Conservation (phyloP, 2,888 invertebrate species). For the Drosophila fungiperda region DNA sequence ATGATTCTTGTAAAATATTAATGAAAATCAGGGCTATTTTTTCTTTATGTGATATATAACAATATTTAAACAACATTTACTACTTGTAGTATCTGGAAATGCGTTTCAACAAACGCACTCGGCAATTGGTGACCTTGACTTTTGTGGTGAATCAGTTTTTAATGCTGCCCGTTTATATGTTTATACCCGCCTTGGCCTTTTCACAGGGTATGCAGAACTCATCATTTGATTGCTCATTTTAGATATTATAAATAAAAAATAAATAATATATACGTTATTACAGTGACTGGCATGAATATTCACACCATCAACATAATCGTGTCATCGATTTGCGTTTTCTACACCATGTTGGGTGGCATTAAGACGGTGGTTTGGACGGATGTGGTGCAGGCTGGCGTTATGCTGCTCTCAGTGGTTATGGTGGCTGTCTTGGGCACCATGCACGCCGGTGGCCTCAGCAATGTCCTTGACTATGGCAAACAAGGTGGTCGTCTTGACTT, state of each 20-base stretch:
- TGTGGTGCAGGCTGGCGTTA: slow-evolving; percentile 85
- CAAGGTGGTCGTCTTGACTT: slow-evolving; percentile 84
- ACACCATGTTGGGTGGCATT: slow-evolving; percentile 86
- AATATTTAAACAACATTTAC: background rate
- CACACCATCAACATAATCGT: slow-evolving; percentile 86
- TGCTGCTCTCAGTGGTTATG: slow-evolving; percentile 84
- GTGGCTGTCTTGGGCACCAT: slow-evolving; percentile 84
- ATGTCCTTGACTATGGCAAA: slow-evolving; percentile 82
- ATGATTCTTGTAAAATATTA: background rate
- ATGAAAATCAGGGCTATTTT: background rate
- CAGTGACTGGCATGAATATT: slow-evolving; percentile 87
- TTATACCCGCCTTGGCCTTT: slow-evolving; percentile 83
- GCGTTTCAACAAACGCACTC: slow-evolving; percentile 82
- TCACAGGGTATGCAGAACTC: slow-evolving; percentile 77
- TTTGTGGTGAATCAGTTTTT: slow-evolving; percentile 82
- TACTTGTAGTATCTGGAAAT: slow-evolving; percentile 81
- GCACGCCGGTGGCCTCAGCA: slow-evolving; percentile 84
- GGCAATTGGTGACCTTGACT: slow-evolving; percentile 80
- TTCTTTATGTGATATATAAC: background rate
- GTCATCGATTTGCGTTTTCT: slow-evolving; percentile 87
- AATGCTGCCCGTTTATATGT: slow-evolving; percentile 82
- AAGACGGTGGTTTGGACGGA: slow-evolving; percentile 87
- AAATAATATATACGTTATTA: slow-evolving; percentile 40
- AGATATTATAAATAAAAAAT: background rate
- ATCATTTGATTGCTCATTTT: background rate